Percentiles rank a stretch among this genome's conserved stretches.
phyloP scores from a whole-genome alignment of 2,888 invertebrate species.

The Altica lythri region DNA sequence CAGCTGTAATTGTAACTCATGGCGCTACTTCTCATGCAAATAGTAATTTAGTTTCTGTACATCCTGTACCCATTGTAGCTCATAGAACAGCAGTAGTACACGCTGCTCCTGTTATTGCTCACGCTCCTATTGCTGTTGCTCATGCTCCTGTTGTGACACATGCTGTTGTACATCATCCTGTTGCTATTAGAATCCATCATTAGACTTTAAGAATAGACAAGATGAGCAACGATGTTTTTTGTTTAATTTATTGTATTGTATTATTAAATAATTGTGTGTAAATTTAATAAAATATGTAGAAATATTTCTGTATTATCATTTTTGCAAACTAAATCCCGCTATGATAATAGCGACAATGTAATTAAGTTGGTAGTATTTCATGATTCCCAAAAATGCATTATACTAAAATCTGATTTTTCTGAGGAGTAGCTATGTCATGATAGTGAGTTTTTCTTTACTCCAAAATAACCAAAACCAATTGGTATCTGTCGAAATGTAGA shows the following conservation, averaged over 20 bases:
- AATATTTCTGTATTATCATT: too few species aligned
- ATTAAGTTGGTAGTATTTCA: too few species aligned
- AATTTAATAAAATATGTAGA: too few species aligned
- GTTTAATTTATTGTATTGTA: slow-evolving; percentile 9
- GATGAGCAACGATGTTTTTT: slow-evolving; percentile 15
- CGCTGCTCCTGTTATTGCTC: slow-evolving; percentile 20
- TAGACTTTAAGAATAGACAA: slow-evolving; percentile 4
- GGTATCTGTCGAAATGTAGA: too few species aligned
- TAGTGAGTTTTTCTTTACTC: too few species aligned
- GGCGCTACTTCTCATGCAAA: slow-evolving; percentile 44
- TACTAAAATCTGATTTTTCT: too few species aligned
- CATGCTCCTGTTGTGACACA: slow-evolving; percentile 15
- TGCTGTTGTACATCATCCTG: slow-evolving; percentile 22
- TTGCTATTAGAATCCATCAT: slow-evolving; percentile 18
- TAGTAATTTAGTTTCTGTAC: slow-evolving; percentile 41
- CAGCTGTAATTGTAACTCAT: slow-evolving; percentile 37
- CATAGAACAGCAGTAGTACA: slow-evolving; percentile 28
- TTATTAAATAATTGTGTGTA: not conserved
- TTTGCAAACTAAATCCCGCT: too few species aligned
- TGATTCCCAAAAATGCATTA: too few species aligned
- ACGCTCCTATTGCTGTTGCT: slow-evolving; percentile 16
- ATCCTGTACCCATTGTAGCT: slow-evolving; percentile 43
- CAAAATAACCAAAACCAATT: too few species aligned
- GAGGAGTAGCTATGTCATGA: too few species aligned
- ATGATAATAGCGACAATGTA: too few species aligned